Base-by-base conservation (phyloP, 2,888 invertebrate genomes). In the Mesoligia furuncula region DNA sequence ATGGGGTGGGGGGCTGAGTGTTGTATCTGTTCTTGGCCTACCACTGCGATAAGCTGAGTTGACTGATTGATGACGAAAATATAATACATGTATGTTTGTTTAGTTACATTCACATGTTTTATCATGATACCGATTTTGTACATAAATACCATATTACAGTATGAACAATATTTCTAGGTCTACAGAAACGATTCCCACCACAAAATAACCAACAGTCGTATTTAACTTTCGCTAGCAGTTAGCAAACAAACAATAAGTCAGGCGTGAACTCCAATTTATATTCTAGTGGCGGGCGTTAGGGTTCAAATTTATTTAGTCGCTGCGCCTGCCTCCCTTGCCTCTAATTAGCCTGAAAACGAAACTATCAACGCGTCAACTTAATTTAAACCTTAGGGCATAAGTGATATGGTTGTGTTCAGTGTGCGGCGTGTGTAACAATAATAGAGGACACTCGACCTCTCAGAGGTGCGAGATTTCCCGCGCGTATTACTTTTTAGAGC, bases 341-440 rank as follows among this genome's bases (percentile, higher is more conserved):
- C 95, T 96, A 95, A 96, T 96, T 96, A 96, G 96, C 96, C 93
- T 95, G 93, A 94, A 95, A 95, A 95, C 93, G 92, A 92, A 92
- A 92, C 92, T 91, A 91, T 90, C 83, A 48, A 54, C 39, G 15
- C 15, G 31, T 27, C 31, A 65, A 73, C 31, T 69, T 72, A 88
- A 79, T 87, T 80, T 85, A 69, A 85, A 86, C 92, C 88, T 87
- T 94, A 91, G 81, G 39, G 2, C 20, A 13, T n/a, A 20, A n/a
- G 36, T 1, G 9, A 66, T 91, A 93, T 87, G 90, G 93, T 89
- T 85, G 81, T 71, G 77, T 91, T 92, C 88, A 20, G 81, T 54
- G 20, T 71, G 54, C 4, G 27, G 20, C 20, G 74, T 15, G 66
- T 74, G 91, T 90, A 93, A 95, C 92, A 94, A 95, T 96, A 95